phyloP scores from a whole-genome alignment of 2,113 vertebrate genomes.

The Sorex fumeus region DNA sequence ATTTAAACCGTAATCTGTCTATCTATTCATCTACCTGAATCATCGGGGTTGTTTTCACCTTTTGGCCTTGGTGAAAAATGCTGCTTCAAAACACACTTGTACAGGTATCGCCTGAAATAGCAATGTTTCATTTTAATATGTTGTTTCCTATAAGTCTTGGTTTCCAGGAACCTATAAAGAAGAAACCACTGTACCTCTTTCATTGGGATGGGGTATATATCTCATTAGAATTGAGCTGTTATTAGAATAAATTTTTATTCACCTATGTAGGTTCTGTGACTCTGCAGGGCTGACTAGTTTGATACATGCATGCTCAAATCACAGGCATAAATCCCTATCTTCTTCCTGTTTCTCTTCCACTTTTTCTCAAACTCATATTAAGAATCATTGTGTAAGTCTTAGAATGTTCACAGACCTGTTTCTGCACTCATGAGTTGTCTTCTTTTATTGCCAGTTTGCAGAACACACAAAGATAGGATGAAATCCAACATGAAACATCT shows the following conservation, averaged over 20 bases:
- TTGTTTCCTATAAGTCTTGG: no score
- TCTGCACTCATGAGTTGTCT: not conserved
- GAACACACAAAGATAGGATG: not conserved
- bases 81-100: not conserved
- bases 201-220: not conserved
- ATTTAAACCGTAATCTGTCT: not conserved
- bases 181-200: not conserved
- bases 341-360: not conserved
- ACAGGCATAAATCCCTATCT: not conserved
- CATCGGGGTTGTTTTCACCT: not conserved
- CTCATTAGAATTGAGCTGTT: not conserved
- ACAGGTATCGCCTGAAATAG: no score
- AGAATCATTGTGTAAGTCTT: not conserved
- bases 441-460: not conserved
- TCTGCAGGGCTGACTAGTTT: not conserved
- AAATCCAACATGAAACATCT: not conserved
- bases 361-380: not conserved
- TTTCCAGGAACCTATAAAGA: no score
- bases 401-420: not conserved
- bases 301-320: not conserved
- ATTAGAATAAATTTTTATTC: not conserved
- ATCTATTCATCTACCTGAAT: not conserved
- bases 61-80: not conserved
- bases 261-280: not conserved
- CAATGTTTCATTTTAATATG: no score